Conservation (phyloP, 2,113 vertebrate genomes). For the Sprattus sprattus region DNA sequence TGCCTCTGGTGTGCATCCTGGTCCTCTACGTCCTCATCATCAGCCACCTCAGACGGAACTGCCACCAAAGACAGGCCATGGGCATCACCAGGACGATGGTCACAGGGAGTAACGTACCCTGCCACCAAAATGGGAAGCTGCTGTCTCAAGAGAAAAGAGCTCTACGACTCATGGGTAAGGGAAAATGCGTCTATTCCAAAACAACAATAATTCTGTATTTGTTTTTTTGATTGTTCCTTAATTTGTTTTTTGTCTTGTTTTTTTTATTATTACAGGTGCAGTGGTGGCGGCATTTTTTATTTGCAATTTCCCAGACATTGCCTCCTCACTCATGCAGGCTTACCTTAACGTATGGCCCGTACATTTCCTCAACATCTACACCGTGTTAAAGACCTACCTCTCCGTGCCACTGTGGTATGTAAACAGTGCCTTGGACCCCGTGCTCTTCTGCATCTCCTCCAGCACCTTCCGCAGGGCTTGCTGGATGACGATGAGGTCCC, state of each 20-base stretch:
- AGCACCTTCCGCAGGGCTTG: constrained; percentile 70
- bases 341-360: constrained; percentile 70
- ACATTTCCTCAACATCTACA: constrained; percentile 65
- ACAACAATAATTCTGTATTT: neutral
- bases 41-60: constrained; percentile 61
- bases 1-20: constrained; percentile 67
- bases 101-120: constrained; percentile 47
- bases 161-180: constrained; percentile 72
- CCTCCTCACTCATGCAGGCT: constrained; percentile 74
- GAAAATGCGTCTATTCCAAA: neutral
- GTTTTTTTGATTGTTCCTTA: neutral
- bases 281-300: constrained; percentile 73
- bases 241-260: constrained; percentile 22
- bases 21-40: constrained; percentile 73
- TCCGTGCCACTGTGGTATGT: constrained; percentile 77
- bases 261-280: constrained; percentile 63
- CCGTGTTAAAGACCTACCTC: constrained; percentile 71
- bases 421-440: constrained; percentile 72
- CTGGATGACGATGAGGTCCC: constrained; percentile 61
- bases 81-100: constrained; percentile 58
- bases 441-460: constrained; percentile 77
- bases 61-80: constrained; percentile 66
- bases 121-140: constrained; percentile 60
- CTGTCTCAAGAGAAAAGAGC: constrained; percentile 71
- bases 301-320: constrained; percentile 75